Percentiles rank a stretch among this genome's conserved stretches.
Conservation (phyloP, 2,797 vertebrate genomes). For the Silurus aristotelis region DNA sequence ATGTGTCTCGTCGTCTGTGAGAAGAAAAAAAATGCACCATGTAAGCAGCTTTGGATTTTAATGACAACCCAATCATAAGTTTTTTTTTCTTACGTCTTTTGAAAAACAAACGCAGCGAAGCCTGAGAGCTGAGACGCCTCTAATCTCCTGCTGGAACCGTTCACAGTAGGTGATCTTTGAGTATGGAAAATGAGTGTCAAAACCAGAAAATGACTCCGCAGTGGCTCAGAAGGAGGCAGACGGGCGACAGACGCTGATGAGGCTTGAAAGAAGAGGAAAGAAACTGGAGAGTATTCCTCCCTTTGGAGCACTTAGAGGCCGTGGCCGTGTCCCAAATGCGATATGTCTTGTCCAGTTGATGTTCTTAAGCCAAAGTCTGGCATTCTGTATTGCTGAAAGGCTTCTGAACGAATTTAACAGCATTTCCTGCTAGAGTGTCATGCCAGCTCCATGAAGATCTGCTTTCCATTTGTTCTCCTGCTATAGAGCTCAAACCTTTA, state of each 20-base stretch:
- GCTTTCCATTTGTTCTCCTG: no score
- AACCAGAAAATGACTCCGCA: conserved; percentile 38
- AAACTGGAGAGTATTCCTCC: background rate
- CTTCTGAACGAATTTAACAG: background rate
- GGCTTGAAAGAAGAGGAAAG: background rate
- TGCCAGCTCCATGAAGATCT: no score
- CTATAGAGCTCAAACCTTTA: no score
- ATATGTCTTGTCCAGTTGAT: background rate
- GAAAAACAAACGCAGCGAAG: conserved; percentile 18
- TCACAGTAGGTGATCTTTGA: conserved; percentile 62
- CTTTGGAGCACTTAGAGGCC: background rate
- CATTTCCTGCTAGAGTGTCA: background rate
- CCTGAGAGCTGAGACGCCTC: conserved; percentile 2
- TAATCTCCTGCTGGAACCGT: conserved; percentile 61
- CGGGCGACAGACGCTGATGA: background rate
- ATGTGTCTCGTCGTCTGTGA: background rate
- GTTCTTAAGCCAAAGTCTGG: background rate
- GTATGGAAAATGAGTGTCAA: conserved; percentile 55
- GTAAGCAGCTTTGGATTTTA: conserved; percentile 17
- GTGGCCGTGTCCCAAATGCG: background rate
- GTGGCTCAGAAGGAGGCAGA: conserved; percentile 5
- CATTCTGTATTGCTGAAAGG: background rate
- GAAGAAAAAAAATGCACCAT: background rate
- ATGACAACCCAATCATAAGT: conserved; percentile 24
- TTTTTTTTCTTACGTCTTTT: background rate